Conservation (phyloP, 2,113 vertebrate genomes). For the Oreochromis tanganicae region DNA sequence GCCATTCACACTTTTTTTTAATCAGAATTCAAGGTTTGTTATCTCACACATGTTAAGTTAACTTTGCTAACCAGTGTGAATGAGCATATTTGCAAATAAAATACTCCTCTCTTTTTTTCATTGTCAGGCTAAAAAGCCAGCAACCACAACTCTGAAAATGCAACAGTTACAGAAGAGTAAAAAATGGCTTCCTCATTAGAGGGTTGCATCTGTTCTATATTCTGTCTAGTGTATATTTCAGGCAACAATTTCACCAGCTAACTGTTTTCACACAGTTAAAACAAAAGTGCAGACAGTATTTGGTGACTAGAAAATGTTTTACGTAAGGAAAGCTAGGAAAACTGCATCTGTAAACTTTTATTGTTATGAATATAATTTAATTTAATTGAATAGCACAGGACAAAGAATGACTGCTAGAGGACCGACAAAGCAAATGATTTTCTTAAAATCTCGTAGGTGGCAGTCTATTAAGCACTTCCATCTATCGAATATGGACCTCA, state of each 20-base stretch:
- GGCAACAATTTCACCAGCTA: neutral
- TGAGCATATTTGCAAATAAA: neutral
- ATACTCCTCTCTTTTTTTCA: neutral
- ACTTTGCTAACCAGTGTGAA: neutral
- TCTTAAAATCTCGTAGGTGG: neutral
- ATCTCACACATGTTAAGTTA: neutral
- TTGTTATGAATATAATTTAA: neutral
- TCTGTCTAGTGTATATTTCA: neutral
- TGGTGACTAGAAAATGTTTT: neutral
- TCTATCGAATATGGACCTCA: neutral
- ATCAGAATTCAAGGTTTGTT: neutral
- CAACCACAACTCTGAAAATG: neutral
- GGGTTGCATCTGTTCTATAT: neutral
- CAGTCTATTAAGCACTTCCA: neutral
- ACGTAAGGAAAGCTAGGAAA: neutral
- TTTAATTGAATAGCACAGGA: neutral
- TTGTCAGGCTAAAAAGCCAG: neutral
- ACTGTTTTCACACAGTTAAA: neutral
- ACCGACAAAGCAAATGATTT: neutral
- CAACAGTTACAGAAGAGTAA: neutral
- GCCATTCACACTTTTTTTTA: neutral
- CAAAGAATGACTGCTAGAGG: neutral
- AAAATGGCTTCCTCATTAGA: neutral
- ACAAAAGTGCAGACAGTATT: neutral
- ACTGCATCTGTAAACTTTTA: neutral